These are phyloP conservation scores for Capreolus pygargus DNA, from an alignment of 2,113 vertebrate species.

Conservation along the genomic window DNA sequence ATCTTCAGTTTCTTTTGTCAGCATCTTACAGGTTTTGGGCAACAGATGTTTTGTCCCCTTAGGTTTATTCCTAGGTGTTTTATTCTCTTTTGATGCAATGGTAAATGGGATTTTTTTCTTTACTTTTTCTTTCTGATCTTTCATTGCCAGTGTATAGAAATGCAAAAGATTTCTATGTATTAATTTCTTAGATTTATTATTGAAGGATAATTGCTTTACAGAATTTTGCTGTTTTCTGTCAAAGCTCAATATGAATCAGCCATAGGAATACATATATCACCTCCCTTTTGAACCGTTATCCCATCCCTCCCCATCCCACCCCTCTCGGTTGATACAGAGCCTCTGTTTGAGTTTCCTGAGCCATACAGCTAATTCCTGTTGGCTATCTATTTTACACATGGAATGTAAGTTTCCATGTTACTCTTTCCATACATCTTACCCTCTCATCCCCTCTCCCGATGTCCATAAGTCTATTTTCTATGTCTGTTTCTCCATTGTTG, in stretches of 20 bases:
- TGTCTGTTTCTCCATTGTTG: neutral
- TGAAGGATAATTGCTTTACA: neutral
- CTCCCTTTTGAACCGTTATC: neutral
- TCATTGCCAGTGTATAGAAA: neutral
- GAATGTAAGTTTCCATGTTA: neutral
- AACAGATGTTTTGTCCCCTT: neutral
- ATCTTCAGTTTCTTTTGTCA: neutral
- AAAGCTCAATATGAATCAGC: neutral
- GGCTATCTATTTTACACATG: neutral
- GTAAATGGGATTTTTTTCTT: neutral
- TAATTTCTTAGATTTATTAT: neutral
- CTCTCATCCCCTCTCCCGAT: neutral
- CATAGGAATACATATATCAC: neutral
- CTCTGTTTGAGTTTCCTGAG: neutral
- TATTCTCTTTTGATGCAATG: neutral
- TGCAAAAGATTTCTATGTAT: neutral
- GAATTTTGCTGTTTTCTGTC: neutral
- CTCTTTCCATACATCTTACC: neutral
- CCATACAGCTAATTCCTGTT: neutral
- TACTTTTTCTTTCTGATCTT: neutral
- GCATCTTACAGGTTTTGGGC: neutral
- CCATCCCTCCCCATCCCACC: rapidly evolving
- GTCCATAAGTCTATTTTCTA: neutral
- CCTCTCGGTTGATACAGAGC: neutral
- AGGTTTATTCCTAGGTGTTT: neutral